Evolutionary conservation across 2,113 vertebrate species (phyloP).

Genomic region (Gadus macrocephalus): DNA sequence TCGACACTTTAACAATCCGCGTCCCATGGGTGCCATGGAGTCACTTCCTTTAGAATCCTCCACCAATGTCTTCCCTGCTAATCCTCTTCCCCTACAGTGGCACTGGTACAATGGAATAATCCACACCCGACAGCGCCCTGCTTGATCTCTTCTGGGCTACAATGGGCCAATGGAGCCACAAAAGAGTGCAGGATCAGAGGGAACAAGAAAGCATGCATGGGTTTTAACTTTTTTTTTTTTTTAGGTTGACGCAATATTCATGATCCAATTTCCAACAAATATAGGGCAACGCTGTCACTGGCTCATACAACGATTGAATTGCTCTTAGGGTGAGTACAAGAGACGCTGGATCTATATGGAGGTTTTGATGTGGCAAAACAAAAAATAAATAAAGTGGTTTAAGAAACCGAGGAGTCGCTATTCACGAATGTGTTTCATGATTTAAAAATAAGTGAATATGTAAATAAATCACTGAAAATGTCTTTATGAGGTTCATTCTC

Average conservation of each 20-base stretch:
- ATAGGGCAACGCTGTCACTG: slow-evolving; percentile 44
- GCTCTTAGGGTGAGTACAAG: slow-evolving; percentile 12
- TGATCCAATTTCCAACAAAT: slow-evolving; percentile 59
- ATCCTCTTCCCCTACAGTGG: slow-evolving; percentile 66
- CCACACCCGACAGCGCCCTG: slow-evolving; percentile 64
- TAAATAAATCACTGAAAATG: too few species aligned
- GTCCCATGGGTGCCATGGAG: slow-evolving; percentile 38
- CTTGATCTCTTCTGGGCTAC: slow-evolving; percentile 65
- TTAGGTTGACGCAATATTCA: slow-evolving; percentile 66
- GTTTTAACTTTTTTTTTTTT: slow-evolving; percentile 61
- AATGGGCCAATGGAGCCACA: slow-evolving; percentile 66
- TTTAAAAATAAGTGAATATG: too few species aligned
- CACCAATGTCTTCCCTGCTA: slow-evolving; percentile 65
- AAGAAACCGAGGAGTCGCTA: too few species aligned
- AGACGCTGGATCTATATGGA: too few species aligned
- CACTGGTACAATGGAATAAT: slow-evolving; percentile 64
- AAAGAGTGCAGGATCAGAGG: slow-evolving; percentile 63
- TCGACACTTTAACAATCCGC: slow-evolving; percentile 44
- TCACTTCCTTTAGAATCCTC: slow-evolving; percentile 59
- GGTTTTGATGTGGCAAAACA: too few species aligned
- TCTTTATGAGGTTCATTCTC: too few species aligned
- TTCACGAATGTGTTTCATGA: too few species aligned
- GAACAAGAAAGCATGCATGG: slow-evolving; percentile 61
- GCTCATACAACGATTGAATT: slow-evolving; percentile 43
- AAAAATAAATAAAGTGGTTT: too few species aligned